Evolutionary conservation across 1,140 invertebrate species (phyloP).

Genomic region (Lepidostoma basale): DNA sequence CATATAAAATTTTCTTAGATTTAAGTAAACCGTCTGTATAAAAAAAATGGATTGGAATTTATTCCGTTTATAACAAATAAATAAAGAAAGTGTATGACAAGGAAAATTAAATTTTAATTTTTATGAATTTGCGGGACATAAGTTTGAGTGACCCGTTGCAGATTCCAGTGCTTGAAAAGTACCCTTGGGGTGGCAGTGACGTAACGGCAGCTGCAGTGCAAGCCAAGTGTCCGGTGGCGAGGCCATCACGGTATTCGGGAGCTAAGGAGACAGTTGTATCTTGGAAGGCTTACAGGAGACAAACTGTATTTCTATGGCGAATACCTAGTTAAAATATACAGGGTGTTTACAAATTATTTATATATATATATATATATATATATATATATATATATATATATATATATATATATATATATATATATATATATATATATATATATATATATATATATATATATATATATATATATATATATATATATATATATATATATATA

Average conservation of each 20-base stretch:
- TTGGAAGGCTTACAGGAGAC: neutral
- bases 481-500: neutral
- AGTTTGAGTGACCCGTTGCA: no score
- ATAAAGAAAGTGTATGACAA: no score
- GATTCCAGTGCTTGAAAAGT: neutral
- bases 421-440: neutral
- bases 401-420: neutral
- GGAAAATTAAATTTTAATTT: no score
- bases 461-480: neutral
- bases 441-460: neutral
- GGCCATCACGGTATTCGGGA: neutral
- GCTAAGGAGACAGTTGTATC: neutral
- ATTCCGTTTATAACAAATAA: no score
- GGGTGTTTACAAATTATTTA: neutral
- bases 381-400: neutral
- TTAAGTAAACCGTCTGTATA: no score
- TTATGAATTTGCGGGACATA: neutral
- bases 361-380: neutral
- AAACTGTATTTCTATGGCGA: neutral
- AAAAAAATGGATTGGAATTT: no score
- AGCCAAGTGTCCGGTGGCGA: slow-evolving; percentile 10
- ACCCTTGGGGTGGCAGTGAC: neutral
- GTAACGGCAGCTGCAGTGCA: slow-evolving; percentile 2
- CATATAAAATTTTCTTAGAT: no score
- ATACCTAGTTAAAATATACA: no score